Evolutionary conservation across 2,113 vertebrate genomes (phyloP).

Genomic region (Heloderma charlesbogerti): DNA sequence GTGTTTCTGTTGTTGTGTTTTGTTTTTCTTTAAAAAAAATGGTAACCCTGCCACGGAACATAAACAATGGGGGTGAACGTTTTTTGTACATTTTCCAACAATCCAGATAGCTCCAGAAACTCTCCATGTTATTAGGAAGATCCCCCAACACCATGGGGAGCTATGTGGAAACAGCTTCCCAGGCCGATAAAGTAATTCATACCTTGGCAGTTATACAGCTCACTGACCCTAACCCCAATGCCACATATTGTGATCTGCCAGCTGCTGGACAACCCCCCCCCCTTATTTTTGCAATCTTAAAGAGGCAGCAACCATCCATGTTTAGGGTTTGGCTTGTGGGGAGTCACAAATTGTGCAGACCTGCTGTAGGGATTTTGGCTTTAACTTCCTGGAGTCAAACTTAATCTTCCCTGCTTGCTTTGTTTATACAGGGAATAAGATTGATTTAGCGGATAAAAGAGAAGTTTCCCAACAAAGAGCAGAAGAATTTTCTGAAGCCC

Average conservation of each 20-base stretch:
- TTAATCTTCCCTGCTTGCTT: slow-evolving; percentile 59
- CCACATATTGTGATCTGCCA: not conserved
- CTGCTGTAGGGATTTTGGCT: not conserved
- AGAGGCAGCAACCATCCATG: no score
- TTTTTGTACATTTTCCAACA: not conserved
- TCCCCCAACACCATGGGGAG: no score
- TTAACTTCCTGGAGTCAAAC: slow-evolving; percentile 28
- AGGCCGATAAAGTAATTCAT: not conserved
- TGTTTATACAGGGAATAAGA: slow-evolving; percentile 92
- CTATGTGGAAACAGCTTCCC: not conserved
- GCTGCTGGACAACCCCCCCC: not conserved
- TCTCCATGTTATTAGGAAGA: not conserved
- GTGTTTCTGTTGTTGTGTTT: no score
- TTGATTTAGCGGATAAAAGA: slow-evolving; percentile 94
- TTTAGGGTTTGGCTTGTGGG: not conserved
- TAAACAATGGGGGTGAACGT: not conserved
- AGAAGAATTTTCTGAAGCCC: slow-evolving; percentile 93
- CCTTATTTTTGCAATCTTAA: not conserved
- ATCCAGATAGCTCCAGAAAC: not conserved
- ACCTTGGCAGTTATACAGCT: not conserved
- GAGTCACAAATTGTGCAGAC: not conserved
- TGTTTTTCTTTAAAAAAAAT: no score
- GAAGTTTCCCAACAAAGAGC: slow-evolving; percentile 95
- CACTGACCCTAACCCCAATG: not conserved
- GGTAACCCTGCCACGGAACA: not conserved